Evolutionary conservation across 2,888 invertebrate species (phyloP).

Genomic region (Lysandra coridon): DNA sequence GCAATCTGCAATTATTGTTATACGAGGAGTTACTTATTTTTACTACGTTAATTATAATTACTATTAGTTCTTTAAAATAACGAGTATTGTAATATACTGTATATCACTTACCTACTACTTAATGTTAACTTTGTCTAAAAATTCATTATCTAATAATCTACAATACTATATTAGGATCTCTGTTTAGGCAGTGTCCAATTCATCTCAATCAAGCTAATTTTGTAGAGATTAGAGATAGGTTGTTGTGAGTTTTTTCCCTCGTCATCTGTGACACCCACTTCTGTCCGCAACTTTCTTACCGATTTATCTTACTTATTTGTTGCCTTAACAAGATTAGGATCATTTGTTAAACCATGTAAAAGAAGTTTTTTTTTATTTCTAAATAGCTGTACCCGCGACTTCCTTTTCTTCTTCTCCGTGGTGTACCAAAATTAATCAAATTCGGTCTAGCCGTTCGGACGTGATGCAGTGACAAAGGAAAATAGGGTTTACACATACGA

Average conservation of each 20-base stretch:
- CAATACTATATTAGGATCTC: constrained; percentile 28
- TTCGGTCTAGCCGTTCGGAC: no score
- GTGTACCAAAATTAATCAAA: no score
- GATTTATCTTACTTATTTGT: constrained; percentile 49
- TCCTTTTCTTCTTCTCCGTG: no score
- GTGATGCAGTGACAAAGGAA: no score
- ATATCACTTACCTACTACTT: no score
- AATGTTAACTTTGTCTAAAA: not conserved
- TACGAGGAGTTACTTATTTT: no score
- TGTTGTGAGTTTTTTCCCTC: constrained; percentile 46
- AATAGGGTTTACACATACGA: no score
- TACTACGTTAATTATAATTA: no score
- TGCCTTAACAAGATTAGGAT: constrained; percentile 39
- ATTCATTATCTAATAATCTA: constrained; percentile 20
- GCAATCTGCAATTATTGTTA: no score
- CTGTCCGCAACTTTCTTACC: constrained; percentile 45
- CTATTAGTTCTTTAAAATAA: no score
- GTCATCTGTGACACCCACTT: constrained; percentile 45
- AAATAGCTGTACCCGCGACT: no score
- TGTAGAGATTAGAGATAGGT: constrained; percentile 46
- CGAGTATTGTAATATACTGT: no score
- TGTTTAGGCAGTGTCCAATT: constrained; percentile 42
- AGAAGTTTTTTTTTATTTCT: not conserved
- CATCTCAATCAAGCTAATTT: constrained; percentile 47
- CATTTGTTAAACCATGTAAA: constrained; percentile 27